Evolutionary conservation across 2,888 invertebrate species (phyloP), one percentile per base, ranked within the genome.

Genomic region (Platynereis dumerilii): DNA sequence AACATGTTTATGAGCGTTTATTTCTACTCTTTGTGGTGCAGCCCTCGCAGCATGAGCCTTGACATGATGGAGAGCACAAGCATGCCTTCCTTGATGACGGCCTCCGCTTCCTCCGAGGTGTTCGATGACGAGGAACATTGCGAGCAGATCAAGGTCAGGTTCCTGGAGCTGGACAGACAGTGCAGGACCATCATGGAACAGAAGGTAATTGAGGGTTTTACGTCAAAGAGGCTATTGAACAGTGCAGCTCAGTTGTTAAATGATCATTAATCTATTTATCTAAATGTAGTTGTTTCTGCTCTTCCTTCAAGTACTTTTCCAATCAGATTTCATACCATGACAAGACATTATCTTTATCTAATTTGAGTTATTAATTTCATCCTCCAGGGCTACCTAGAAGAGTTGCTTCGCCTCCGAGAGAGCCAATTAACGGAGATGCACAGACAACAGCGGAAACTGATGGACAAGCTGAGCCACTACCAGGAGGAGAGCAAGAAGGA

Each of bases 351-450:
- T n/a, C n/a, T n/a, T n/a, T n/a, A n/a, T n/a, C n/a, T n/a, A n/a
- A n/a, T n/a, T n/a, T n/a, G n/a, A n/a, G n/a, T n/a, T n/a, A n/a
- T n/a, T n/a, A n/a, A n/a, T n/a, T n/a, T n/a, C n/a, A n/a, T n/a
- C n/a, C n/a, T n/a, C 29, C 55, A 78, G 78, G 76, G 76, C 28
- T 78, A 78, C 60, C 62, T 78, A 54, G 78, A 78, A 59, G 78
- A 78, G 60, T 64, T 77, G 39, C 69, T 76, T 20, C 62, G 78
- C 34, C 68, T 74, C 48, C 68, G 76, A 29, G 76, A 77, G 56
- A 58, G 69, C 24, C 75, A 77, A 61, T 53, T 75, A 57, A 66
- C 69, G 24, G 75, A 77, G 55, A 63, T 67, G 1, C 69, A 73
- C 22, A 29, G 65, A 28, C 62, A 62, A 48, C 56, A 56, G 22